Evolutionary conservation across 2,797 vertebrate species (phyloP).

Genomic region (Neosilurus hyrtlii): DNA sequence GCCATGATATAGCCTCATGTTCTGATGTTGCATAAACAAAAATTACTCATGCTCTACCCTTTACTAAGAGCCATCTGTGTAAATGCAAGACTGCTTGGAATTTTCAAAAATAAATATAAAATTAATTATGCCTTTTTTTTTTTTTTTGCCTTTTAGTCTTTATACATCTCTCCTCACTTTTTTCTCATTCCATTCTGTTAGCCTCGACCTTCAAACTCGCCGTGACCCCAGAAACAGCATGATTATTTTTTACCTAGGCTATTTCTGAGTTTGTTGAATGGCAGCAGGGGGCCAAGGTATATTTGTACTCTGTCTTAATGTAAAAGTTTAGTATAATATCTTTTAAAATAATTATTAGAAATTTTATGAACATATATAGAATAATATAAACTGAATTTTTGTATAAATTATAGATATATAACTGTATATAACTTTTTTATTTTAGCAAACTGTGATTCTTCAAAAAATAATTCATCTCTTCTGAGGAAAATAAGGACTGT

Average conservation of each 20-base stretch:
- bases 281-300: neutral
- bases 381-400: no score
- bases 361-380: no score
- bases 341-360: no score
- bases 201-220: neutral
- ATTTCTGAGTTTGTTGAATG: neutral
- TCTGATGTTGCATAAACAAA: no score
- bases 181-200: neutral
- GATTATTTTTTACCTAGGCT: neutral
- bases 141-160: neutral
- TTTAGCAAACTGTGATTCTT: neutral
- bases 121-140: neutral
- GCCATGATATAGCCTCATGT: no score
- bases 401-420: no score
- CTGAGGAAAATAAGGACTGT: neutral
- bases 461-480: neutral
- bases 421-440: neutral
- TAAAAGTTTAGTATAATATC: neutral
- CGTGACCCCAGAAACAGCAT: conserved; percentile 9
- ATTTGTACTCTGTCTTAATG: neutral
- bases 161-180: neutral
- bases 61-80: neutral
- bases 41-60: no score
- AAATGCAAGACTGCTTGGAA: neutral
- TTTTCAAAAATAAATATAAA: neutral